A percentile compares a stretch with the other conserved stretches of the same genome.
phyloP scores from a whole-genome alignment of 30 jellyfish, hydroid and myxozoan genomes.

The Aurelia aurita complex sp. Pacific region DNA sequence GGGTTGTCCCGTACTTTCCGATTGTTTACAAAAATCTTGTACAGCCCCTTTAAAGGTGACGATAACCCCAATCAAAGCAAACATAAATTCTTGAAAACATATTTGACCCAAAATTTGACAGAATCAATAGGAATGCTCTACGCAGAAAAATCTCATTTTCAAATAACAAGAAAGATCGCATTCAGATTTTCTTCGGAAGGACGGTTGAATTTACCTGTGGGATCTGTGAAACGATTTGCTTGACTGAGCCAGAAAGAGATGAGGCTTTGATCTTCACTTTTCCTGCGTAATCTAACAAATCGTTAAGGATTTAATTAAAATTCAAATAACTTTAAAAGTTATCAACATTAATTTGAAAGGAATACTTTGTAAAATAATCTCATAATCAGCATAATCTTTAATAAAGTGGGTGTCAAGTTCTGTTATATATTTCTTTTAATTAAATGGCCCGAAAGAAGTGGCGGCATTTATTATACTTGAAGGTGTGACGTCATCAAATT shows the following conservation, averaged over 20 bases:
- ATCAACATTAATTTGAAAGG: too few species aligned
- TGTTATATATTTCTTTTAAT: too few species aligned
- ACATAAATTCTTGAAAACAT: neutral
- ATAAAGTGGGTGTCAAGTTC: too few species aligned
- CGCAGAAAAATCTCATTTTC: neutral
- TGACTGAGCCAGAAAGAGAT: slow-evolving; percentile 74
- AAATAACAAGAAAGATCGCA: neutral
- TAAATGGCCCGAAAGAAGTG: too few species aligned
- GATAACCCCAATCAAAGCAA: neutral
- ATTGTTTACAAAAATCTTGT: too few species aligned
- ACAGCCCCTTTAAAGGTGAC: neutral
- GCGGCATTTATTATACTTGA: too few species aligned
- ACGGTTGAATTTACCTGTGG: slow-evolving; percentile 75
- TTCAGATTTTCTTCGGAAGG: neutral
- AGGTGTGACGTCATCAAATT: too few species aligned
- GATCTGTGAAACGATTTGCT: slow-evolving; percentile 71
- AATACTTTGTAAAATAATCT: too few species aligned
- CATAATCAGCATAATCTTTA: too few species aligned
- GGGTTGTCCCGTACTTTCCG: too few species aligned
- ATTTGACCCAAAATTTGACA: neutral
- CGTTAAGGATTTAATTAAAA: neutral
- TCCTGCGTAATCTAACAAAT: slow-evolving; percentile 82
- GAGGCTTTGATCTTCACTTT: slow-evolving; percentile 54
- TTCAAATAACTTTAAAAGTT: too few species aligned
- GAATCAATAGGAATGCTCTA: neutral